A percentile compares a stretch with the other conserved stretches of the same genome.
These are phyloP conservation scores for Muscicapa striata DNA, from an alignment of 2,797 vertebrate species.

Conservation along the genomic window DNA sequence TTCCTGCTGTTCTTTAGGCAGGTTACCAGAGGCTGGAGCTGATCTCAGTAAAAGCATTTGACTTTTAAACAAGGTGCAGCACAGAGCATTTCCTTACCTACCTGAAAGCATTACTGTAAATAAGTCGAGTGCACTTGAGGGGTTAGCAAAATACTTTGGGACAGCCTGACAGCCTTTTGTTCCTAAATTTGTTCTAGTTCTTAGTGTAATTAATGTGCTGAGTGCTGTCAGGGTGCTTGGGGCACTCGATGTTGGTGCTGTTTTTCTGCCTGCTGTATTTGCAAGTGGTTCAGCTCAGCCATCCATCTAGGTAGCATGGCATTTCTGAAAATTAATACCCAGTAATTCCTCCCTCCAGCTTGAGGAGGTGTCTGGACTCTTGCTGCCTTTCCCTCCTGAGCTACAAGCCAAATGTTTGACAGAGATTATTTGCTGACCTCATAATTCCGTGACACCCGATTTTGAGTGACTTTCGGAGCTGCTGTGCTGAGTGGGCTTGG, in stretches of 20 bases:
- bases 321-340: background rate
- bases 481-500: background rate
- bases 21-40: background rate
- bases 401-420: background rate
- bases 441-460: background rate
- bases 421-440: background rate
- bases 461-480: background rate
- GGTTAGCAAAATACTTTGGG: background rate
- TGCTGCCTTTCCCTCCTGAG: background rate
- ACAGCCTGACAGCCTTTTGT: background rate
- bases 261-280: background rate
- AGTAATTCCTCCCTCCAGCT: background rate
- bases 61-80: background rate
- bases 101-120: background rate
- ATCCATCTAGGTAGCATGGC: background rate
- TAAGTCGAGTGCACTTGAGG: background rate
- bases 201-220: background rate
- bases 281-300: background rate
- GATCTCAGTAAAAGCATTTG: background rate
- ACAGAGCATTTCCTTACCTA: background rate
- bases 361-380: background rate
- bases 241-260: background rate
- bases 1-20: background rate
- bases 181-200: background rate
- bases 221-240: background rate